Evolutionary conservation across 2,888 invertebrate genomes (phyloP).

Genomic region (Drosophila bunnanda): DNA sequence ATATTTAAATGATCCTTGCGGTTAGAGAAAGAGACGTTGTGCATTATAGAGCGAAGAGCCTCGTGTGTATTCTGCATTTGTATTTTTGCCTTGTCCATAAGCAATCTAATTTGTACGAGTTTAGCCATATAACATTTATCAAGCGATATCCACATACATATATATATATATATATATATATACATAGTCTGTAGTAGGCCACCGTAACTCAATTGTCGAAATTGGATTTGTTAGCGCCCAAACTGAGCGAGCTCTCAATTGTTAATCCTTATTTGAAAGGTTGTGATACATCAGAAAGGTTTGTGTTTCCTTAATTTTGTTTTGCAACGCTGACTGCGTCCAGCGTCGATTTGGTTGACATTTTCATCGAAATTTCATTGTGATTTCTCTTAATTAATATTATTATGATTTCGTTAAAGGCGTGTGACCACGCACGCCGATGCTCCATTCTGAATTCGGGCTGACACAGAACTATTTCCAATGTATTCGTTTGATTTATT

Average conservation of each 20-base stretch:
- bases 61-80: constrained; percentile 73
- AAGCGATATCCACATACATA: constrained; percentile 47
- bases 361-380: constrained; percentile 38
- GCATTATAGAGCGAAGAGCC: constrained; percentile 43
- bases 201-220: constrained; percentile 67
- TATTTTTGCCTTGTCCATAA: constrained; percentile 72
- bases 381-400: constrained; percentile 35
- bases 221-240: constrained; percentile 54
- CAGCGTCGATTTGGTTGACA: constrained; percentile 11
- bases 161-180: constrained; percentile 16
- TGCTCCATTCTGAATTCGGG: constrained; percentile 27
- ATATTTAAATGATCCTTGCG: constrained; percentile 31
- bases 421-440: neutral
- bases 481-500: constrained; percentile 43
- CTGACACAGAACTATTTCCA: constrained; percentile 32
- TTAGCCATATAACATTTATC: constrained; percentile 68
- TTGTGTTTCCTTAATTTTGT: constrained; percentile 73
- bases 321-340: constrained; percentile 39
- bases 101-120: constrained; percentile 68
- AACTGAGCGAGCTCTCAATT: constrained; percentile 43
- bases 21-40: constrained; percentile 17
- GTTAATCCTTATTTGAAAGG: constrained; percentile 72
- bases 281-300: constrained; percentile 70
- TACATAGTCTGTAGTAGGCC: constrained; percentile 63
- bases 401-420: constrained; percentile 30